These are phyloP conservation scores for Oenanthe melanoleuca DNA, from an alignment of 2,113 vertebrate species.

Conservation along the genomic window DNA sequence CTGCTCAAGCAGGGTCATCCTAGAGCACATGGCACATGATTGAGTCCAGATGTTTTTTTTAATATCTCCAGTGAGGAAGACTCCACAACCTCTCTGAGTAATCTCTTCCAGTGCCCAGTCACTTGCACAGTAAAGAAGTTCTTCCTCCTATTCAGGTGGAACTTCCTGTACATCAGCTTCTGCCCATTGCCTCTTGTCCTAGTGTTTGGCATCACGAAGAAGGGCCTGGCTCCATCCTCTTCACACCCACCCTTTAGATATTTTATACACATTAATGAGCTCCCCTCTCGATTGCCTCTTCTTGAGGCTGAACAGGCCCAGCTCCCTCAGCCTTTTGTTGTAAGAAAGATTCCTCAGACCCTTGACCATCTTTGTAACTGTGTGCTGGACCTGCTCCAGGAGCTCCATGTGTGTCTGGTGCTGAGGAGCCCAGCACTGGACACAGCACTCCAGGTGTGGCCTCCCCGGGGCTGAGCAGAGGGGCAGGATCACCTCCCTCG, in stretches of 20 bases:
- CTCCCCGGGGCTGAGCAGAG: neutral
- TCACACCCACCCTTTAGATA: neutral
- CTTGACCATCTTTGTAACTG: neutral
- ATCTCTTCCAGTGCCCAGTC: neutral
- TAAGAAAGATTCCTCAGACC: neutral
- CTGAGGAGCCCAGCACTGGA: neutral
- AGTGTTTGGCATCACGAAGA: fast-evolving
- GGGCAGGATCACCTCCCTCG: fast-evolving
- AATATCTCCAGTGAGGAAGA: neutral
- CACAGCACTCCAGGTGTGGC: neutral
- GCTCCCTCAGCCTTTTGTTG: neutral
- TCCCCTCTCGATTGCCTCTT: neutral
- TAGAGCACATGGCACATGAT: neutral
- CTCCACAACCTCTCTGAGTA: neutral
- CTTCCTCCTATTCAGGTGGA: neutral
- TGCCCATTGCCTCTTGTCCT: neutral
- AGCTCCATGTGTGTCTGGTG: neutral
- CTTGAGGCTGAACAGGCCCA: neutral
- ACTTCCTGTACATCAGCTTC: neutral
- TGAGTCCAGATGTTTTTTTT: neutral
- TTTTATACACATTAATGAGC: neutral
- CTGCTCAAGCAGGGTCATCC: neutral
- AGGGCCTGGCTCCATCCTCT: neutral
- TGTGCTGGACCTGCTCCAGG: neutral
- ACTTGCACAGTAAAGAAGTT: neutral